phyloP scores from a whole-genome alignment of 2,113 vertebrate species.

The Oryzias melastigma region DNA sequence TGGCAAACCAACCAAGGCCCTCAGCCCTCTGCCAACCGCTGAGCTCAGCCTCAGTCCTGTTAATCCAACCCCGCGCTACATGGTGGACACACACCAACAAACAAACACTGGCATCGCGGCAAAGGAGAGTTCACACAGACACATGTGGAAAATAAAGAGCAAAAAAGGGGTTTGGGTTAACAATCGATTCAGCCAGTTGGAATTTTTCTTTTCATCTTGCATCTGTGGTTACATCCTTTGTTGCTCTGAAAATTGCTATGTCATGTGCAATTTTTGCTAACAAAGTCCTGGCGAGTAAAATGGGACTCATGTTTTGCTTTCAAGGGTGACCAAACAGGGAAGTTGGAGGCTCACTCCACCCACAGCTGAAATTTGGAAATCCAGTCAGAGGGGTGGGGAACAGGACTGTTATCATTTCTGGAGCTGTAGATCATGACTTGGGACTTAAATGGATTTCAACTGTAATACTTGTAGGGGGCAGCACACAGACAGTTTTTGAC shows the following conservation, averaged over 20 bases:
- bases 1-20: conserved; percentile 59
- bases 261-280: conserved; percentile 23
- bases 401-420: too few species aligned
- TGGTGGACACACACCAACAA: conserved; percentile 28
- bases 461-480: too few species aligned
- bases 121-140: conserved; percentile 16
- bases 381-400: too few species aligned
- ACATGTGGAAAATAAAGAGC: conserved; percentile 4
- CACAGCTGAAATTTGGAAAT: too few species aligned
- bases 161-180: conserved; percentile 19
- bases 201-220: conserved; percentile 26
- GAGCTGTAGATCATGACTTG: too few species aligned
- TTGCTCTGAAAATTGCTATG: conserved; percentile 35
- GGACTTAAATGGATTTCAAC: too few species aligned
- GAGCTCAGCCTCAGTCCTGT: conserved; percentile 43
- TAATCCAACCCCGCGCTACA: conserved; percentile 33
- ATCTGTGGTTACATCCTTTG: conserved; percentile 32
- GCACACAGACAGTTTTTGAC: too few species aligned
- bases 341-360: too few species aligned
- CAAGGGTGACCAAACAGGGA: too few species aligned
- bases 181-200: conserved; percentile 15
- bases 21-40: conserved; percentile 61
- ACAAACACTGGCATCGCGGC: conserved; percentile 12
- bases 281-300: conserved; percentile 30
- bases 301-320: conserved; percentile 18